Base-by-base conservation (phyloP, 2,888 invertebrate species). In the Tetragonula carbonaria region DNA sequence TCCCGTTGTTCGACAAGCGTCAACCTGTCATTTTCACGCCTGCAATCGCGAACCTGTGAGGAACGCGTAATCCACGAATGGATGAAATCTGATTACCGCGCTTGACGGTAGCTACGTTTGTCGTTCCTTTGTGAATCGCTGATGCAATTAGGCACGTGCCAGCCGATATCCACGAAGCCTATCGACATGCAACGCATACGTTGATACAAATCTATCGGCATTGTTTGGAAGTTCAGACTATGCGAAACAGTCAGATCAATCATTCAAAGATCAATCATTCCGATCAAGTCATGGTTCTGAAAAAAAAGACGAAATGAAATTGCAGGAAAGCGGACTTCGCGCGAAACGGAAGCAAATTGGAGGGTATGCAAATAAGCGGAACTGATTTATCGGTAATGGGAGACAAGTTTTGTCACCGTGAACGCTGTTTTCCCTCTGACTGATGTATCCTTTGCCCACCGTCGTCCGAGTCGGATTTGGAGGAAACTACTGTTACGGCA, bases 21-120 rank as follows among this genome's bases (percentile, higher is more conserved):
- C 45, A 74, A 74, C 71, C n/a, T 4, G 18, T 18, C 5, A 11
- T 72, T 38, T 11, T 6, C 50, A 5, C n/a, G 38, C 14, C n/a
- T 14, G 14, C 16, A 23, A 28, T 68, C 51, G 51, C 4, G 0
- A 18, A 72, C 45, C 21, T 38, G 13, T 6, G 68, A 65, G 63
- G 51, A 63, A 33, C 45, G 50, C 57, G 74, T 23, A 50, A 86
- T 79, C 71, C 74, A 72, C 67, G 68, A 81, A 85, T 73, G 74
- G 73, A 55, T 73, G 73, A 86, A 82, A 88, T 71, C 71, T 71
- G 82, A 87, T 82, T 77, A 65, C n/a, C 65, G 33, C 28, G 45
- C 38, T 18, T n/a, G 53, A 16, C 11, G 51, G 23, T 33, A 55
- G 50, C 33, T 28, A 33, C 23, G 51, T 21, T 51, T n/a, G 21